Percentiles rank a stretch among this genome's conserved stretches.
Evolutionary conservation across 2,113 vertebrate genomes (phyloP).

Genomic region (Nothocercus nigrocapillus): DNA sequence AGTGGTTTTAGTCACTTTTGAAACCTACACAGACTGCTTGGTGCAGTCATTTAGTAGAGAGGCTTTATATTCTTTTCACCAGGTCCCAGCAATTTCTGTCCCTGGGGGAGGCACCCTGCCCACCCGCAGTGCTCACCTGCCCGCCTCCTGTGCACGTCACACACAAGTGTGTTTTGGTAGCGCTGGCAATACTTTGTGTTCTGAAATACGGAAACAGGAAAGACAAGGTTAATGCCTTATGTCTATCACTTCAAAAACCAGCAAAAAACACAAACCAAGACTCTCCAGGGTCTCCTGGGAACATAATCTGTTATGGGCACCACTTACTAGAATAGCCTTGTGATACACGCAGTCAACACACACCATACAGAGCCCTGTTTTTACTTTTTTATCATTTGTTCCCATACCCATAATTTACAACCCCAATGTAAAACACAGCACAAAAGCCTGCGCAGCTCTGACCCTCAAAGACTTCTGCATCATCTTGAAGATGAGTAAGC

Average conservation of each 20-base stretch:
- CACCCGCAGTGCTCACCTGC: constrained; percentile 21
- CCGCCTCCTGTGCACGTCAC: background rate
- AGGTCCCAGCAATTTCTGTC: background rate
- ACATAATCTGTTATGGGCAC: rapidly evolving
- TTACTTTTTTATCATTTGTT: background rate
- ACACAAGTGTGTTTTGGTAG: constrained; percentile 15
- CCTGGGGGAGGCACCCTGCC: background rate
- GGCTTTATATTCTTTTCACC: background rate
- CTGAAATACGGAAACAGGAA: constrained; percentile 25
- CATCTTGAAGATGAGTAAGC: background rate
- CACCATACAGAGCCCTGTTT: rapidly evolving
- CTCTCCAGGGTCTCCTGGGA: background rate
- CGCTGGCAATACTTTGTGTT: background rate
- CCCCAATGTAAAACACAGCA: background rate
- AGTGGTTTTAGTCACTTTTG: background rate
- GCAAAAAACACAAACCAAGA: background rate
- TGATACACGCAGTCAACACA: rapidly evolving
- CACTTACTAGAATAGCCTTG: background rate
- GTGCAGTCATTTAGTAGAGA: background rate
- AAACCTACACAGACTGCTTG: background rate
- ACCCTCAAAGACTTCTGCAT: background rate
- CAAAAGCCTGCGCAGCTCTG: background rate
- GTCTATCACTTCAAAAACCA: background rate
- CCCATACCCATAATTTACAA: background rate
- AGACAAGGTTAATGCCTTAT: background rate